Conservation (phyloP, 2,797 vertebrate species). For the Melanotaenia trifasciata region DNA sequence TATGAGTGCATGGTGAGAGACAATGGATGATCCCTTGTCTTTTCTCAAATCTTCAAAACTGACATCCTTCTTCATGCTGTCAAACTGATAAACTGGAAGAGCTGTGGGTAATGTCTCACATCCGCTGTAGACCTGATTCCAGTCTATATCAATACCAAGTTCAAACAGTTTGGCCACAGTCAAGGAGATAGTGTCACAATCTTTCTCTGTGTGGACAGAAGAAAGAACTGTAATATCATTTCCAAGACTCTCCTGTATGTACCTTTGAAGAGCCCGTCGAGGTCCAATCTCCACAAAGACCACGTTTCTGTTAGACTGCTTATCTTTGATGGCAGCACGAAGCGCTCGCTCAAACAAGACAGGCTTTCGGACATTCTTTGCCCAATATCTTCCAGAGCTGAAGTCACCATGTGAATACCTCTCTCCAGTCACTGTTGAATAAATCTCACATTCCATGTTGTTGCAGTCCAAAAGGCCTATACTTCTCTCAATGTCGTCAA, state of each 20-base stretch:
- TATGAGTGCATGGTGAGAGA: slow-evolving; percentile 72
- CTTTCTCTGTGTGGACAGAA: slow-evolving; percentile 80
- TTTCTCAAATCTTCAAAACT: slow-evolving; percentile 78
- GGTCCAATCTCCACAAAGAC: slow-evolving; percentile 91
- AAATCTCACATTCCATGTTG: slow-evolving; percentile 76
- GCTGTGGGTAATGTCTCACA: slow-evolving; percentile 77
- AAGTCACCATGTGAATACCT: slow-evolving; percentile 79
- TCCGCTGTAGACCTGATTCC: slow-evolving; percentile 81
- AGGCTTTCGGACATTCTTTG: slow-evolving; percentile 84
- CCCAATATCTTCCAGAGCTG: slow-evolving; percentile 86
- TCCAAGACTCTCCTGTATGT: slow-evolving; percentile 87
- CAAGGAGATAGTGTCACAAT: slow-evolving; percentile 78
- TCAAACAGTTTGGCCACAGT: slow-evolving; percentile 80
- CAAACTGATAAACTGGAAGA: slow-evolving; percentile 88
- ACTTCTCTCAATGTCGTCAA: slow-evolving; percentile 75
- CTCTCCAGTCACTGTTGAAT: slow-evolving; percentile 87
- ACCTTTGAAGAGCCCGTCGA: slow-evolving; percentile 81
- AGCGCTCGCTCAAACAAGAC: slow-evolving; percentile 86
- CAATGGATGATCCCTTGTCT: slow-evolving; percentile 62
- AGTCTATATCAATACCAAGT: slow-evolving; percentile 78
- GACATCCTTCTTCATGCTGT: slow-evolving; percentile 76
- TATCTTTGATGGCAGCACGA: slow-evolving; percentile 62
- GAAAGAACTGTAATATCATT: slow-evolving; percentile 75
- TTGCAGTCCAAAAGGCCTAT: slow-evolving; percentile 68
- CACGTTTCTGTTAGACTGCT: slow-evolving; percentile 57